Conservation (phyloP, 2,888 invertebrate species). For the Amblyteles armatorius region DNA sequence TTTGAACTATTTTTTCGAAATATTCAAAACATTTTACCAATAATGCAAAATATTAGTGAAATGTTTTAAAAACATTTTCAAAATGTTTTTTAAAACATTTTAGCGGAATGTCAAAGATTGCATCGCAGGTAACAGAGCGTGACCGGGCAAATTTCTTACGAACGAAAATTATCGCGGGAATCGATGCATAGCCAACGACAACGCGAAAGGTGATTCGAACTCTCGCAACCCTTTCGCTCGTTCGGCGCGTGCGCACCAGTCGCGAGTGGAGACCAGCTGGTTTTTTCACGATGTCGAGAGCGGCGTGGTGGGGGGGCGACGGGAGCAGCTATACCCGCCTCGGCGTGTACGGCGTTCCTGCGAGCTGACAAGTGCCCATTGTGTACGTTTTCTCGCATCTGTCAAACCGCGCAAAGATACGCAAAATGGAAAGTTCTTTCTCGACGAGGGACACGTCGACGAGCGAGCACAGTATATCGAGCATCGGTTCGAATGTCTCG, state of each 20-base stretch:
- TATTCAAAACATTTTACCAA: too few species aligned
- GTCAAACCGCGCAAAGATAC: constrained; percentile 48
- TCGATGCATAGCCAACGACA: background rate
- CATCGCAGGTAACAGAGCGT: background rate
- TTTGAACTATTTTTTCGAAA: too few species aligned
- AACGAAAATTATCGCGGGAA: background rate
- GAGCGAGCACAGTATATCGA: constrained; percentile 82
- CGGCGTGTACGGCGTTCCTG: background rate
- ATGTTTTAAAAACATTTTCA: too few species aligned
- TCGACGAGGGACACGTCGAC: constrained; percentile 77
- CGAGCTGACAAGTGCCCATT: constrained; percentile 54
- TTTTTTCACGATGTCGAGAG: background rate
- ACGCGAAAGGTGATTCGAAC: constrained; percentile 21
- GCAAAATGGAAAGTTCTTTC: constrained; percentile 75
- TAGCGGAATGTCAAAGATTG: too few species aligned
- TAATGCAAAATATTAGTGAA: too few species aligned
- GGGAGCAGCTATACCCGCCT: background rate
- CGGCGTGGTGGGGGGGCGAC: background rate
- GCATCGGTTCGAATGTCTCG: constrained; percentile 72
- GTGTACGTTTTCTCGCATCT: constrained; percentile 53
- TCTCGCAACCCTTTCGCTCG: background rate
- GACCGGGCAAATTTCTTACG: background rate
- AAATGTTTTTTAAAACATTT: too few species aligned
- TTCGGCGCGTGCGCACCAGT: background rate
- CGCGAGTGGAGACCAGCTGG: background rate